phyloP scores from a whole-genome alignment of 2,797 vertebrate species.

The Diglossa cyanea region DNA sequence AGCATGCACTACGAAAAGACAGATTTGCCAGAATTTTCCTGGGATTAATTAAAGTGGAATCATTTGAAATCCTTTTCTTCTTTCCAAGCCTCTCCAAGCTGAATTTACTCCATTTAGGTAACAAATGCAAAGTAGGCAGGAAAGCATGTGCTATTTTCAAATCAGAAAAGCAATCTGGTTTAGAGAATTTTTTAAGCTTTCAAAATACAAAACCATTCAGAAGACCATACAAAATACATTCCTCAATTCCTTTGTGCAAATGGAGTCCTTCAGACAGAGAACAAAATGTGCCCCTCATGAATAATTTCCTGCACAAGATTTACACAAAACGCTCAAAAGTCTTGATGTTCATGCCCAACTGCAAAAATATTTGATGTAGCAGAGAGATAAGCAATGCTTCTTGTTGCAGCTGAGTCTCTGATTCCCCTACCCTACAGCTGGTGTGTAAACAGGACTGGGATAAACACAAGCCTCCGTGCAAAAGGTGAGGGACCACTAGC shows the following conservation, averaged over 20 bases:
- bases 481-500: not conserved
- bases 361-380: not conserved
- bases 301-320: not conserved
- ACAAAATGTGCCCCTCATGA: not conserved
- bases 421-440: not conserved
- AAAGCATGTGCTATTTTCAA: not conserved
- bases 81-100: not conserved
- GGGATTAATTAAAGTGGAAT: conserved; percentile 5
- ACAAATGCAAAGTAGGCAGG: not conserved
- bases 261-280: not conserved
- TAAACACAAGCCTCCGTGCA: accelerated
- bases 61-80: not conserved
- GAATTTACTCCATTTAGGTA: not conserved
- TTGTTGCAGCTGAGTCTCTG: not conserved
- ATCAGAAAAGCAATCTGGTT: not conserved
- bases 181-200: conserved; percentile 4
- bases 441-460: not conserved
- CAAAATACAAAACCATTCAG: not conserved
- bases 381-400: not conserved
- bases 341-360: not conserved
- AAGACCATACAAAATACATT: not conserved
- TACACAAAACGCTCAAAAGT: not conserved
- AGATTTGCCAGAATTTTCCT: conserved; percentile 24
- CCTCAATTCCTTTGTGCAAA: not conserved
- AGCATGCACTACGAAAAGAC: not conserved